phyloP scores from a whole-genome alignment of 2,888 invertebrate genomes.

The Hemithea aestivaria region DNA sequence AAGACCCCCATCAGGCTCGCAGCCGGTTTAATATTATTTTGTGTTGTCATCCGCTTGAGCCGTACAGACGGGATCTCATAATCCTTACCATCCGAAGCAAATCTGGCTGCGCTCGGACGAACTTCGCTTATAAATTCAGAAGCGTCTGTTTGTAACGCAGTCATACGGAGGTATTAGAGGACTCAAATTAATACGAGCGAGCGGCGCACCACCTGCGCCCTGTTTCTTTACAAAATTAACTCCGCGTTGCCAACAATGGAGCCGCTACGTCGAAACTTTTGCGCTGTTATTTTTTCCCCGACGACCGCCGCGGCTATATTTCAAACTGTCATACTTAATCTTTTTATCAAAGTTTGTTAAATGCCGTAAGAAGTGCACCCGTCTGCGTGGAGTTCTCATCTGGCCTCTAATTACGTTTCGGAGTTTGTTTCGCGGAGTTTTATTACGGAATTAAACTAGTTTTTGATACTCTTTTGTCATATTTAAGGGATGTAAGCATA shows the following conservation, averaged over 20 bases:
- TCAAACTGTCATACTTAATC: constrained; percentile 79
- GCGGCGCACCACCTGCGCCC: constrained; percentile 64
- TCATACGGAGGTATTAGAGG: constrained; percentile 72
- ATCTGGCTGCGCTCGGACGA: constrained; percentile 49
- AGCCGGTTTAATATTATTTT: constrained; percentile 3
- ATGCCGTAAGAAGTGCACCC: constrained; percentile 73
- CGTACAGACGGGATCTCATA: constrained; percentile 51
- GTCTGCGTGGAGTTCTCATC: constrained; percentile 62
- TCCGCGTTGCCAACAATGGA: constrained; percentile 69
- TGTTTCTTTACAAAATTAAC: constrained; percentile 75
- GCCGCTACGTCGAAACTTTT: constrained; percentile 55
- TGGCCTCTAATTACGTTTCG: constrained; percentile 68
- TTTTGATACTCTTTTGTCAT: constrained; percentile 33
- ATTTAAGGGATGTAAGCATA: constrained; percentile 19
- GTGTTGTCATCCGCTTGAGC: constrained; percentile 6
- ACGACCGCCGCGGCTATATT: constrained; percentile 73
- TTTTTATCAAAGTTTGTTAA: constrained; percentile 79
- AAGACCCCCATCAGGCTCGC: background rate
- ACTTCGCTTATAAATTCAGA: constrained; percentile 66
- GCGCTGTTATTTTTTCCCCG: constrained; percentile 68
- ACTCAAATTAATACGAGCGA: constrained; percentile 71
- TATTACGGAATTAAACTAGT: constrained; percentile 51
- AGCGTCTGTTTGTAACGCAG: constrained; percentile 57
- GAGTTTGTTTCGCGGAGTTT: constrained; percentile 47
- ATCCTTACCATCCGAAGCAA: constrained; percentile 52